phyloP scores from a whole-genome alignment of 2,113 vertebrate genomes.

The Mustela lutreola region DNA sequence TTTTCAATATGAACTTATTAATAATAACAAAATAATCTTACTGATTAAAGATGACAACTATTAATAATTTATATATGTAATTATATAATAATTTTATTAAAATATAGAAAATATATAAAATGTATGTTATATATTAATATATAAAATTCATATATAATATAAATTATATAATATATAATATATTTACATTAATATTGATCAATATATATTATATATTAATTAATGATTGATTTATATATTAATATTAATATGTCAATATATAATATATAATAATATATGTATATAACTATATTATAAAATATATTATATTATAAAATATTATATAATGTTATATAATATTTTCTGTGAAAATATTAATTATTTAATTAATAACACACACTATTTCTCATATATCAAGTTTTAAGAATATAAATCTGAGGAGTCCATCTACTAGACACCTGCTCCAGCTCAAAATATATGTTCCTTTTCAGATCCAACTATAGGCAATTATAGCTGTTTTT shows the following conservation, averaged over 20 bases:
- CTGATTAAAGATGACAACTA: neutral
- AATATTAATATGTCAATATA: no score
- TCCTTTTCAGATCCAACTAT: neutral
- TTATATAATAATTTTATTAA: no score
- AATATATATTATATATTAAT: no score
- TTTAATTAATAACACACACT: neutral
- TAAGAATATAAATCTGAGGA: neutral
- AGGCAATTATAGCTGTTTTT: neutral
- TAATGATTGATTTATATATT: no score
- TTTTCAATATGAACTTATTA: neutral
- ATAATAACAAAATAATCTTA: neutral
- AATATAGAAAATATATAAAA: no score
- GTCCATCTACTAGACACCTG: neutral
- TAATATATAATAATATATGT: no score
- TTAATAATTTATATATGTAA: neutral
- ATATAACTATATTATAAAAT: no score
- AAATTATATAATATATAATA: no score
- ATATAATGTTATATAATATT: neutral
- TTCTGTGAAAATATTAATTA: neutral
- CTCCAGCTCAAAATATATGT: neutral
- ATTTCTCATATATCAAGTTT: neutral
- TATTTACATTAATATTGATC: no score
- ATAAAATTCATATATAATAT: no score
- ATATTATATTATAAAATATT: no score
- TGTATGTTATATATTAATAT: no score